These are phyloP conservation scores for Pseudochaenichthys georgianus DNA, from an alignment of 2,797 vertebrate genomes.

Conservation along the genomic window DNA sequence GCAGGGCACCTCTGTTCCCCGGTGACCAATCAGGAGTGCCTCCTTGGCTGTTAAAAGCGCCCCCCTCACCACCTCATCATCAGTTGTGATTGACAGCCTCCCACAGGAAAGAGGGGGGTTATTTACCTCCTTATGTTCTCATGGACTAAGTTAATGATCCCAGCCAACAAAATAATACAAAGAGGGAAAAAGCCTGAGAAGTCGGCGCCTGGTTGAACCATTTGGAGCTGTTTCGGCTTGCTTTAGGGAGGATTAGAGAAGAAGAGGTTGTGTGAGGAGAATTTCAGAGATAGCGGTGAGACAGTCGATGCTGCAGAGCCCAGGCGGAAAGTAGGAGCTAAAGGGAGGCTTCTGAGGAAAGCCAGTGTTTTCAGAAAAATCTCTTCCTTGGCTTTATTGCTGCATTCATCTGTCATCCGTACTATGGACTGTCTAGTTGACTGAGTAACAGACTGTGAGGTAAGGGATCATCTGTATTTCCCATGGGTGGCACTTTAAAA, in stretches of 20 bases:
- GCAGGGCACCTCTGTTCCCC: conserved; percentile 71
- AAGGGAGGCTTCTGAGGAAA: conserved; percentile 66
- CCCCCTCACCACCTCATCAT: conserved; percentile 68
- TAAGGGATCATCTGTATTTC: conserved; percentile 71
- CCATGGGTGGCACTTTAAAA: conserved; percentile 37
- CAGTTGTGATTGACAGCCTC: conserved; percentile 81
- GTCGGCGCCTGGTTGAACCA: conserved; percentile 72
- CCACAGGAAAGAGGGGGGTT: conserved; percentile 69
- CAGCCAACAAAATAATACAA: conserved; percentile 81
- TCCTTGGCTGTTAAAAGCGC: conserved; percentile 62
- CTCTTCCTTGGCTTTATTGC: conserved; percentile 59
- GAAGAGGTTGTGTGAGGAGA: conserved; percentile 76
- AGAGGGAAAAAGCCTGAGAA: conserved; percentile 77
- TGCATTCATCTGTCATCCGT: conserved; percentile 67
- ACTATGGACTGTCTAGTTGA: conserved; percentile 64
- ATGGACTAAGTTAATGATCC: conserved; percentile 83
- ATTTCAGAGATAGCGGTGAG: conserved; percentile 77
- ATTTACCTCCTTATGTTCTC: conserved; percentile 80
- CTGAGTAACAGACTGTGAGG: conserved; percentile 69
- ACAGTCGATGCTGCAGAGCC: conserved; percentile 68
- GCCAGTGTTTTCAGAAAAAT: conserved; percentile 59
- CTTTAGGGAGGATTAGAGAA: conserved; percentile 78
- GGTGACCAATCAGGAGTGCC: conserved; percentile 80
- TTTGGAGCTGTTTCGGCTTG: conserved; percentile 77
- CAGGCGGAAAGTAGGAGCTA: conserved; percentile 68